Percentiles rank a stretch among this genome's conserved stretches.
Evolutionary conservation across 1,140 invertebrate species (phyloP).

Genomic region (Drosophila hydei): DNA sequence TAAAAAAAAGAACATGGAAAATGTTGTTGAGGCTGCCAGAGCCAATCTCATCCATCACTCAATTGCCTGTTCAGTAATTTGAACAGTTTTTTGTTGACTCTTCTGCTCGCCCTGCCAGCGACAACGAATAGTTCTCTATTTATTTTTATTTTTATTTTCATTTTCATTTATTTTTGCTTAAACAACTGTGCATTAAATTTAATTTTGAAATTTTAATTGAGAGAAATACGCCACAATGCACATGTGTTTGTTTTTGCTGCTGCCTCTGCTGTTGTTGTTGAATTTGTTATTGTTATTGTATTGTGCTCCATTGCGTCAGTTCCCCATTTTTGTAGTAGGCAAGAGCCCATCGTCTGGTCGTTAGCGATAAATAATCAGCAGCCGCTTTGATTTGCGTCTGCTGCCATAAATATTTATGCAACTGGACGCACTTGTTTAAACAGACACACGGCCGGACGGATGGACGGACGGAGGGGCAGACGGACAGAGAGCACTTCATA

Average conservation of each 20-base stretch:
- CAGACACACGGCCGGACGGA: slow-evolving; percentile 13
- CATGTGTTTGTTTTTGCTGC: slow-evolving; percentile 60
- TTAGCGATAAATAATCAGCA: slow-evolving; percentile 72
- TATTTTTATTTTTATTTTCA: slow-evolving; percentile 15
- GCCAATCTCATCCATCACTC: slow-evolving; percentile 76
- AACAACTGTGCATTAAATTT: slow-evolving; percentile 75
- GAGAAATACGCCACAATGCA: slow-evolving; percentile 47
- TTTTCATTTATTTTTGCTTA: slow-evolving; percentile 20
- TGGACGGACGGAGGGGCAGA: background rate
- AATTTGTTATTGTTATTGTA: slow-evolving; percentile 14
- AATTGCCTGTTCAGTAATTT: slow-evolving; percentile 60
- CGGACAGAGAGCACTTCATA: slow-evolving; percentile 43
- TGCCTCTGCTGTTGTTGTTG: slow-evolving; percentile 24
- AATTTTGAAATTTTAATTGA: slow-evolving; percentile 47
- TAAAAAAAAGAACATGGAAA: slow-evolving; percentile 9
- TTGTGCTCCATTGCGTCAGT: slow-evolving; percentile 44
- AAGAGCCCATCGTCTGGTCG: slow-evolving; percentile 38
- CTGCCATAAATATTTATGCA: slow-evolving; percentile 78
- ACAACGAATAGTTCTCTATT: slow-evolving; percentile 32
- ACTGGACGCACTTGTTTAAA: slow-evolving; percentile 64
- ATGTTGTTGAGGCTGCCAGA: slow-evolving; percentile 24
- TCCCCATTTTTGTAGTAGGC: background rate
- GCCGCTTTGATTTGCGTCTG: slow-evolving; percentile 49
- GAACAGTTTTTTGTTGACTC: slow-evolving; percentile 29
- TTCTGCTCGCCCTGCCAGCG: slow-evolving; percentile 22